Evolutionary conservation across 2,888 invertebrate genomes (phyloP).

Genomic region (Meteorus cinctellus): DNA sequence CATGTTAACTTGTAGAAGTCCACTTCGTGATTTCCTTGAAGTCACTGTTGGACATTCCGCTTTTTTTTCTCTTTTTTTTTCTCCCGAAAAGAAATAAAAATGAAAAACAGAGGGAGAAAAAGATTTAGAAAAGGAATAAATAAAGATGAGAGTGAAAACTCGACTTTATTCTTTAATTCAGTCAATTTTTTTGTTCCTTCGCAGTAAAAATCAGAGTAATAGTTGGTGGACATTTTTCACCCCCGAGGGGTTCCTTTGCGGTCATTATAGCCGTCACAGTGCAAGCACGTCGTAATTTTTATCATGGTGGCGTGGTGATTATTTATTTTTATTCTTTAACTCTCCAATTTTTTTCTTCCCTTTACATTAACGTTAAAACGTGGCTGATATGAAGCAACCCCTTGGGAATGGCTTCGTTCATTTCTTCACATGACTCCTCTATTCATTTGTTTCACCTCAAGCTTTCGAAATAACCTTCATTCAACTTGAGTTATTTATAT

Average conservation of each 20-base stretch:
- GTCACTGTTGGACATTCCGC: not conserved
- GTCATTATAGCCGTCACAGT: constrained; percentile 43
- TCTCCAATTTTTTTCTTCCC: constrained; percentile 11
- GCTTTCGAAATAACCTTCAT: constrained; percentile 22
- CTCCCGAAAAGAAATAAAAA: not conserved
- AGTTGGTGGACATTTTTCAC: constrained; percentile 38
- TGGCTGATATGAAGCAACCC: constrained; percentile 26
- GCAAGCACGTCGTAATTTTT: constrained; percentile 34
- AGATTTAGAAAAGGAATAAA: not conserved
- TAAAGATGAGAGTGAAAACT: constrained; percentile 16
- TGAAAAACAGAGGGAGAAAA: not conserved
- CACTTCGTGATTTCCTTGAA: constrained; percentile 9
- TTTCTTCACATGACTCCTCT: constrained; percentile 10
- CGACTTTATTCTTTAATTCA: constrained; percentile 35
- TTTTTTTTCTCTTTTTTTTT: not conserved
- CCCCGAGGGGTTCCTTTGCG: constrained; percentile 33
- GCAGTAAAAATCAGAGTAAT: constrained; percentile 36
- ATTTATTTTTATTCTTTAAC: constrained; percentile 22
- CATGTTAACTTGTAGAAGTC: not conserved
- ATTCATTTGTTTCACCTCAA: constrained; percentile 10
- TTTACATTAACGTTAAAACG: constrained; percentile 12
- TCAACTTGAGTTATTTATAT: not conserved
- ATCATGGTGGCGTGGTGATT: constrained; percentile 18
- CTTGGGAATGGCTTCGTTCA: not conserved
- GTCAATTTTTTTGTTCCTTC: constrained; percentile 19